These are phyloP conservation scores for Vandiemenella viatica DNA, from an alignment of 2,888 invertebrate species.

Conservation along the genomic window DNA sequence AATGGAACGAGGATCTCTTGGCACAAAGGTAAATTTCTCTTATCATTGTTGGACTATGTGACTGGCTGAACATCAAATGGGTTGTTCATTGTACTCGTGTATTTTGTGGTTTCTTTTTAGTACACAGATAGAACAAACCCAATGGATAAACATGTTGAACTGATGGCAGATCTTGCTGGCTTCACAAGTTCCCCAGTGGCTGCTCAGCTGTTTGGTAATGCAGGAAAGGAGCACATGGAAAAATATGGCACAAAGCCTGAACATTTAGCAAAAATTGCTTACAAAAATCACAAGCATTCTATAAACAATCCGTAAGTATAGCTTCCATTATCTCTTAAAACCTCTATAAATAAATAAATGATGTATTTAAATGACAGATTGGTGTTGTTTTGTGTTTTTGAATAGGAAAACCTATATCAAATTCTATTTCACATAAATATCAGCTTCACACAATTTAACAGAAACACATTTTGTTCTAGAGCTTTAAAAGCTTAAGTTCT, in stretches of 20 bases:
- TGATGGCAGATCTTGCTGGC: slow-evolving; percentile 72
- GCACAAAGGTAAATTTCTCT: slow-evolving; percentile 55
- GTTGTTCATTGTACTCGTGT: too few relatives aligned
- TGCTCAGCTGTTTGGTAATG: slow-evolving; percentile 93
- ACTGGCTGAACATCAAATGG: neutral
- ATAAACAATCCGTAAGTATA: slow-evolving; percentile 73
- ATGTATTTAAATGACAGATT: neutral
- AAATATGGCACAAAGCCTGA: slow-evolving; percentile 85
- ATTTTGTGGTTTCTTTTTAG: too few relatives aligned
- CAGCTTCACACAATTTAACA: too few relatives aligned
- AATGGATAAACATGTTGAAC: slow-evolving; percentile 70
- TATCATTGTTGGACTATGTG: too few relatives aligned
- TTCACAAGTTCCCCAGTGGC: slow-evolving; percentile 73
- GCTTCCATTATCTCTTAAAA: too few relatives aligned
- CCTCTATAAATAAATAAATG: neutral
- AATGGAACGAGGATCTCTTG: slow-evolving; percentile 86
- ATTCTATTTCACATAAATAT: too few relatives aligned
- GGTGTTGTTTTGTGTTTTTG: neutral
- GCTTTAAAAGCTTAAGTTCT: too few relatives aligned
- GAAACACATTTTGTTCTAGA: too few relatives aligned
- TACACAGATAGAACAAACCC: slow-evolving; percentile 75
- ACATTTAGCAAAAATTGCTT: slow-evolving; percentile 94
- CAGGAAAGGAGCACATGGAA: slow-evolving; percentile 89
- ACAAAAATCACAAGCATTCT: slow-evolving; percentile 95
- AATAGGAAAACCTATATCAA: neutral